phyloP scores from a whole-genome alignment of 2,888 invertebrate genomes.

The Teinopalpus imperialis region DNA sequence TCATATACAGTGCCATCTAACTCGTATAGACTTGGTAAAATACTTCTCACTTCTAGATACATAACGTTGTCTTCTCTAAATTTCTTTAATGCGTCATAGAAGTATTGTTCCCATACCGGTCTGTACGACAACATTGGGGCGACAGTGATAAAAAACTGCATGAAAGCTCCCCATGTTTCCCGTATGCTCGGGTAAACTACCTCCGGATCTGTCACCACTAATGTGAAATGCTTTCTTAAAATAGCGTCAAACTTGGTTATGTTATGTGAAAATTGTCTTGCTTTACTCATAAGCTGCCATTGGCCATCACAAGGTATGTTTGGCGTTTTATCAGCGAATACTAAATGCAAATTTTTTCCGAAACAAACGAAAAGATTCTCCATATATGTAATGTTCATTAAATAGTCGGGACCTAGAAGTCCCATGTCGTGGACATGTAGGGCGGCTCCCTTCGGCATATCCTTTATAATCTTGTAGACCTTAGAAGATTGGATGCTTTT shows the following conservation, averaged over 20 bases:
- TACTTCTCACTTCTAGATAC: slow-evolving; percentile 86
- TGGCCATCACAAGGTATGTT: slow-evolving; percentile 38
- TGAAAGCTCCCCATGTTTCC: slow-evolving; percentile 83
- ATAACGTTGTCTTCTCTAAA: slow-evolving; percentile 85
- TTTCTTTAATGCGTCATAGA: slow-evolving; percentile 83
- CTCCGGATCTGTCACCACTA: slow-evolving; percentile 75
- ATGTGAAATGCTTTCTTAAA: slow-evolving; percentile 77
- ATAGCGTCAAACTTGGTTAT: slow-evolving; percentile 72
- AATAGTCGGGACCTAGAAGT: slow-evolving; percentile 82
- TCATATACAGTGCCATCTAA: slow-evolving; percentile 82
- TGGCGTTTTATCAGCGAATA: slow-evolving; percentile 52
- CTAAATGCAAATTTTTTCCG: slow-evolving; percentile 37
- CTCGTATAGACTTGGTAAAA: slow-evolving; percentile 84
- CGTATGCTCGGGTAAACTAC: slow-evolving; percentile 73
- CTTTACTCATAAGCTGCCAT: slow-evolving; percentile 77
- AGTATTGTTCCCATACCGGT: slow-evolving; percentile 85
- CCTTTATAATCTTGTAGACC: slow-evolving; percentile 84
- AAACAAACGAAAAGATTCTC: slow-evolving; percentile 82
- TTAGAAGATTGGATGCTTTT: slow-evolving; percentile 81
- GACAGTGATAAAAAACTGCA: slow-evolving; percentile 77
- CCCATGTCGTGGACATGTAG: slow-evolving; percentile 87
- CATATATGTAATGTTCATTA: slow-evolving; percentile 84
- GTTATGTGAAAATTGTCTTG: slow-evolving; percentile 57
- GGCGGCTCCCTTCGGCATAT: slow-evolving; percentile 89
- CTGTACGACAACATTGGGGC: slow-evolving; percentile 81